Evolutionary conservation across 2,113 vertebrate species (phyloP).

Genomic region (Tauraco erythrolophus): DNA sequence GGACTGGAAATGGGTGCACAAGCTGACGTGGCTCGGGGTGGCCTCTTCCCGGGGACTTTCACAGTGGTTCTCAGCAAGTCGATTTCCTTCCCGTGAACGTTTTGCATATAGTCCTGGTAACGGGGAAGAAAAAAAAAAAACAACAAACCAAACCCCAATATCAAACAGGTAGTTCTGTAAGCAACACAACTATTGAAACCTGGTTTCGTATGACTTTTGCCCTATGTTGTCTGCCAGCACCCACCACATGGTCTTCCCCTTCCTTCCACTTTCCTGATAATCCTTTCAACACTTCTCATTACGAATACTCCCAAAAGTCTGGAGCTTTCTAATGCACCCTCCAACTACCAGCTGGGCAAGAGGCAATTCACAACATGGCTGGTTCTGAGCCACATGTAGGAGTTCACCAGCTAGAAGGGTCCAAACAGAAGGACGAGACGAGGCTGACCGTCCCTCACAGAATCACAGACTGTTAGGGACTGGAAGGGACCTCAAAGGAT

Average conservation of each 20-base stretch:
- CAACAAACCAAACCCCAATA: neutral
- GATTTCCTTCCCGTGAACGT: conserved; percentile 95
- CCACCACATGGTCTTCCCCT: fast-evolving
- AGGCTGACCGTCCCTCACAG: neutral
- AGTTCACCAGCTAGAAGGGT: neutral
- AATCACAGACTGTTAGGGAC: too few species aligned
- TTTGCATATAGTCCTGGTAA: conserved; percentile 97
- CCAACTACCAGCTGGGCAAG: neutral
- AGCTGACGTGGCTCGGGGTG: conserved; percentile 91
- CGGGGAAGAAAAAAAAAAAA: neutral
- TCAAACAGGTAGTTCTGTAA: neutral
- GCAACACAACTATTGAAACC: neutral
- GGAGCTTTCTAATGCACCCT: neutral
- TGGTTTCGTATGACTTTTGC: neutral
- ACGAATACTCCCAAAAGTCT: neutral
- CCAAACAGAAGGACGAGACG: neutral
- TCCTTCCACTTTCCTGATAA: neutral
- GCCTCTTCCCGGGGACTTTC: conserved; percentile 96
- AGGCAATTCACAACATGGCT: neutral
- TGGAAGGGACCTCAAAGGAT: too few species aligned
- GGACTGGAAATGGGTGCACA: conserved; percentile 89
- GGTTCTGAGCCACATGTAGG: neutral
- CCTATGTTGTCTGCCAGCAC: neutral
- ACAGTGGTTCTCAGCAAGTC: conserved; percentile 96
- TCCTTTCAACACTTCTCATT: neutral